Base-by-base conservation (phyloP, 2,888 invertebrate species). In the Subacronicta megacephala region DNA sequence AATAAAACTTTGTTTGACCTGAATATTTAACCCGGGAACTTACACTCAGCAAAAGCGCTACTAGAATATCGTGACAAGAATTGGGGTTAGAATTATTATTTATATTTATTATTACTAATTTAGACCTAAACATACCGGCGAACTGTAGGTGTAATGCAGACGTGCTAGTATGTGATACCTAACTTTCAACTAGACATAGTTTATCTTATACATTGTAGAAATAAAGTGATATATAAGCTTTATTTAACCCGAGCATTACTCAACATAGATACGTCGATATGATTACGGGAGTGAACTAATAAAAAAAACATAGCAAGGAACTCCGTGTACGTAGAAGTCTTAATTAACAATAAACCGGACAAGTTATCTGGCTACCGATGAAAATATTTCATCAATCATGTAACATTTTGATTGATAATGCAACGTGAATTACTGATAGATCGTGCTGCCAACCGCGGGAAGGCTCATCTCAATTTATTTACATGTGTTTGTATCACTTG, bases 381-480 rank as follows among this genome's bases (percentile, higher is more conserved):
- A 89, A 87, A 88, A 89, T 89, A 87, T 93, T 90, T 83, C 93
- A 94, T 94, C 92, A 90, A 93, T 94, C 94, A 94, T 89, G 63
- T 64, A 80, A 80, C 77, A 82, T 78, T n/a, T 88, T 94, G 94
- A 93, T 93, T 94, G 93, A 94, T 94, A 93, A 92, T 88, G 85
- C 84, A 84, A 89, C 84, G 92, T 93, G 93, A 92, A 92, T 91
- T 93, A 92, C 93, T 93, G 93, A 94, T 93, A 90, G 88, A 90
- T 90, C 81, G 85, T 84, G 87, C 90, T 90, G 90, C 88, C 90
- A 84, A 82, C 86, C 75, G 80, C 81, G 85, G 82, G 88, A 89
- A 89, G 85, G 87, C 84, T 89, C 90, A 83, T 90, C 89, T 90
- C 92, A 89, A 93, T 93, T 92, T 93, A 92, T 93, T 93, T 93